Evolutionary conservation across 2,113 vertebrate genomes (phyloP), one percentile per base, ranked within the genome.

Genomic region (Hippocampus comes): DNA sequence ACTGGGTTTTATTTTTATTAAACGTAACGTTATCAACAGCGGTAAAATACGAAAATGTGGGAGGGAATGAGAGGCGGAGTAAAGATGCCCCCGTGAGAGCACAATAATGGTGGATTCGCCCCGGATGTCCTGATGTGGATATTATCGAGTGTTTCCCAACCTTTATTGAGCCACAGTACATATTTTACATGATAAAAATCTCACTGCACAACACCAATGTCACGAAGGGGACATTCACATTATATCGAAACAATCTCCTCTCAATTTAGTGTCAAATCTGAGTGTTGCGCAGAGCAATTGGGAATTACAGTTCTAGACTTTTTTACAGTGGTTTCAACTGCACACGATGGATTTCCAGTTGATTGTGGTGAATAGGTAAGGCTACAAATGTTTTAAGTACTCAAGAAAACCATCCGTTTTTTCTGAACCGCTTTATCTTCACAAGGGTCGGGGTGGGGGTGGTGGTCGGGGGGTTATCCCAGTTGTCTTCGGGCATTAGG

Each of bases 1-100:
- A 91, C 83, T 85, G 88, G 87, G 90, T 88, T 56, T 56, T 56
- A 23, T 88, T 89, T 90, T 90, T 90, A 89, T 85, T 89, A 80
- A 83, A n/a, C 14, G 83, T 93, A 89, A 92, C 84, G 92, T 93
- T 91, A 93, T 76, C 68, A 7, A 55, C 70, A 63, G 76, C 53
- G 71, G 51, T 65, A 79, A 78, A 64, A 75, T 64, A 72, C 70
- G 73, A 70, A 82, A 82, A 76, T 78, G 88, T 90, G 89, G 90
- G 78, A 79, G 67, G 53, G 68, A 43, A 41, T 41, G 9, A 41
- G 17, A 63, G 42, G 73, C 21, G 30, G 67, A 68, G 66, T 12
- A 67, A 67, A 17, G 27, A n/a, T 11, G 49, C 20, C 49, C 5
- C 20, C 5, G 43, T 46, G 4, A 51, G 17, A 25, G 25, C 9